Percentiles rank a stretch among this genome's conserved stretches.
These are phyloP conservation scores for Plagiodera versicolora DNA, from an alignment of 2,888 invertebrate genomes.

Conservation along the genomic window DNA sequence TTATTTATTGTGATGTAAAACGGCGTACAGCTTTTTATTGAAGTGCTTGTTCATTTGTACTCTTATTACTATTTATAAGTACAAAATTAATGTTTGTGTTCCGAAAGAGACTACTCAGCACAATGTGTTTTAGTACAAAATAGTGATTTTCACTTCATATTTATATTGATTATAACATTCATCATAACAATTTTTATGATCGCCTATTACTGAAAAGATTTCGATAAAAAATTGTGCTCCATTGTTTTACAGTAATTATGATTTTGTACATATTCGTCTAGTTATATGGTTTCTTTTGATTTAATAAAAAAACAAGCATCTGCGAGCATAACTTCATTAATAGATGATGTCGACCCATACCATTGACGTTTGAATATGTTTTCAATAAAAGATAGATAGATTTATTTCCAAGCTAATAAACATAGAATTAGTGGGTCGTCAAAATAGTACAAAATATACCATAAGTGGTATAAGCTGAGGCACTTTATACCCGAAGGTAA, in stretches of 20 bases:
- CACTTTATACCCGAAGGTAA: too few relatives aligned
- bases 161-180: constrained; percentile 2
- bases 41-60: constrained; percentile 21
- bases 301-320: constrained; percentile 28
- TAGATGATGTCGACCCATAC: too few relatives aligned
- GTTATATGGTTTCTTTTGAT: constrained; percentile 31
- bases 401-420: too few relatives aligned
- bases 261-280: constrained; percentile 32
- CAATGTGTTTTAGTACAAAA: constrained; percentile 3
- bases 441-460: too few relatives aligned
- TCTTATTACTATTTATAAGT: neutral
- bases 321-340: neutral
- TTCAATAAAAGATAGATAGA: too few relatives aligned
- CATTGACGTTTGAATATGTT: too few relatives aligned
- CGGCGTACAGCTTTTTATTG: constrained; percentile 34
- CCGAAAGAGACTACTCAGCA: neutral
- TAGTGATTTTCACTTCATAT: neutral
- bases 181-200: constrained; percentile 20
- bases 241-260: constrained; percentile 25
- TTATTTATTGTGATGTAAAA: constrained; percentile 36
- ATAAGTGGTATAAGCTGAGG: too few relatives aligned
- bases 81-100: neutral
- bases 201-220: constrained; percentile 21
- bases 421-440: too few relatives aligned
- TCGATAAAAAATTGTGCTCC: constrained; percentile 30